These are phyloP conservation scores for Palythoa grandis DNA, from an alignment of 92 coral and sea anemone genomes.

Conservation along the genomic window DNA sequence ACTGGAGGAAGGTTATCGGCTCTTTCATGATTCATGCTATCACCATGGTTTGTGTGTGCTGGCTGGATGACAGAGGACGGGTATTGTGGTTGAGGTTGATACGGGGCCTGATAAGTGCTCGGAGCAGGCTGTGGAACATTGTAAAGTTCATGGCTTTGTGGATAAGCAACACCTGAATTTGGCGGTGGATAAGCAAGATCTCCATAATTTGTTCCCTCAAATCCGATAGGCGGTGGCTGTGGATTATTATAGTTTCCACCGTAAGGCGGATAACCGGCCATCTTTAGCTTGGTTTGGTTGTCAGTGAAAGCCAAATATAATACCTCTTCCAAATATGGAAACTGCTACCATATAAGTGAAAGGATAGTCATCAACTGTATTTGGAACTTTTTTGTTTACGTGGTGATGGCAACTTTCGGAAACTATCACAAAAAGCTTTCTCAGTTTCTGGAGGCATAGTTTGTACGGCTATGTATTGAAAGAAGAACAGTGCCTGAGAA, in stretches of 20 bases:
- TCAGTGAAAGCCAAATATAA: neutral
- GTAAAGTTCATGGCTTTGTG: conserved; percentile 9
- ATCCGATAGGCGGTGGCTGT: conserved; percentile 42
- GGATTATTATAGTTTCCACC: conserved; percentile 39
- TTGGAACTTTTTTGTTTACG: neutral
- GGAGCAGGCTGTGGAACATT: conserved; percentile 22
- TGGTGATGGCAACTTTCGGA: neutral
- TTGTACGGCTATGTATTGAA: too few relatives aligned
- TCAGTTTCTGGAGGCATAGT: too few relatives aligned
- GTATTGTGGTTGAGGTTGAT: conserved; percentile 6
- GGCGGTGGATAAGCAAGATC: conserved; percentile 26
- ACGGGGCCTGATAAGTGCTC: neutral
- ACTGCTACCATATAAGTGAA: neutral
- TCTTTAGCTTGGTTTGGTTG: neutral
- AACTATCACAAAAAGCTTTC: neutral
- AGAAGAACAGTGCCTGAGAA: too few relatives aligned
- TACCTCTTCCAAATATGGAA: conserved; percentile 18
- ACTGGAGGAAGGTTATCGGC: conserved; percentile 39
- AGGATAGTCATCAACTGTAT: neutral
- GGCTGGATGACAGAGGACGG: conserved; percentile 2
- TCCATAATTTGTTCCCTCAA: conserved; percentile 33
- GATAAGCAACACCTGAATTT: conserved; percentile 11
- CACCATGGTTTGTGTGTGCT: conserved; percentile 40
- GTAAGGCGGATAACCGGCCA: conserved; percentile 44
- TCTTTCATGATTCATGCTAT: conserved; percentile 27